Base-by-base conservation (phyloP, 1,140 invertebrate species). In the Diabrotica undecimpunctata region DNA sequence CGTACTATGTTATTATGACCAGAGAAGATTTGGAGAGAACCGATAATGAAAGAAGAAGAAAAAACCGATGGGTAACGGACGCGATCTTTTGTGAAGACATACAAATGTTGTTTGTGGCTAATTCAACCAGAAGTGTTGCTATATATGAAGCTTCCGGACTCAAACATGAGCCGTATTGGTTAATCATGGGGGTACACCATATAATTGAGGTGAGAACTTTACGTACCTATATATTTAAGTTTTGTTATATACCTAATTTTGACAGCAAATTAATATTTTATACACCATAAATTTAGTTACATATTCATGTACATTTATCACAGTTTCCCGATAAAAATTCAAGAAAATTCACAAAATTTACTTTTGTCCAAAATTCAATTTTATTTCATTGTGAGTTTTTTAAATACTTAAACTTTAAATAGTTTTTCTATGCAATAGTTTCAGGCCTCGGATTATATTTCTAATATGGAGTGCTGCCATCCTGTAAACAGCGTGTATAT, bases 61-160 rank as follows among this genome's bases (percentile, higher is more conserved):
- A 79, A 57, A 83, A 82, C 60, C 79, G 80, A 61, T 85, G 84
- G 84, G 77, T 86, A 11, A 85, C 83, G 0, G 84, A 85, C 66
- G 83, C 81, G 0, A 68, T 84, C 10, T 85, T 83, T 70, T 71
- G 84, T 61, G 70, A 75, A 71, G 83, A 85, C 65, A 78, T 81
- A 8, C 73, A 79, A 54, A 79, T 79, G 65, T 69, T 85, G 38
- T 58, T 82, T 12, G 62, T 83, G 11, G 75, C 81, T 3, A 81
- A 80, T 8, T 83, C 83, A 0, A 80, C 84, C 51, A 79, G 84
- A 57, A 83, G 82, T 67, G 70, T 85, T 12, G 79, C 78, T 4
- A 75, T 85, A 6, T 84, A 84, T 66, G 83, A 85, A 66, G 81
- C 80, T 0, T 74, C 79, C 5, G 80, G 81, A 2, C 73, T 84